A percentile compares a stretch with the other conserved stretches of the same genome.
Conservation (phyloP, 2,113 vertebrate genomes). For the Tretioscincus oriximinensis region DNA sequence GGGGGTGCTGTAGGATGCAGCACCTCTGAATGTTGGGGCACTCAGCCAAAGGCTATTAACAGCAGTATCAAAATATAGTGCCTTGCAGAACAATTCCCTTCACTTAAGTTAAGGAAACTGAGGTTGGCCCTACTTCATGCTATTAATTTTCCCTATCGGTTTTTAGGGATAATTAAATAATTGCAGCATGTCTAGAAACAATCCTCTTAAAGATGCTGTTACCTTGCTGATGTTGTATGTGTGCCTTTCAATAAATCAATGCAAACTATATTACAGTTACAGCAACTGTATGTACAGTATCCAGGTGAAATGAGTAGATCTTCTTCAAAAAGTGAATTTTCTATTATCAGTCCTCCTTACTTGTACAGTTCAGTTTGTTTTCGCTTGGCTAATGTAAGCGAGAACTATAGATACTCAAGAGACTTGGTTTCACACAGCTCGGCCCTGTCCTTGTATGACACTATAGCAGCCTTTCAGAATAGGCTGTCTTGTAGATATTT, state of each 20-base stretch:
- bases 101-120: slow-evolving; percentile 41
- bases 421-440: too few species aligned
- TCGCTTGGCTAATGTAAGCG: slow-evolving; percentile 2
- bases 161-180: slow-evolving; percentile 65
- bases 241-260: slow-evolving; percentile 63
- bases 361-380: slow-evolving; percentile 45
- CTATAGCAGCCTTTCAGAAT: too few species aligned
- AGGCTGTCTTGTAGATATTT: background rate
- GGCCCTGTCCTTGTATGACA: too few species aligned
- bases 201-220: slow-evolving; percentile 48
- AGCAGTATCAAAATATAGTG: slow-evolving; percentile 41
- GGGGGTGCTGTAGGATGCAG: slow-evolving; percentile 30
- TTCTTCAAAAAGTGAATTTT: slow-evolving; percentile 10
- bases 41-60: slow-evolving; percentile 59
- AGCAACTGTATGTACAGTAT: slow-evolving; percentile 35
- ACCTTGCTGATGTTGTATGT: slow-evolving; percentile 55
- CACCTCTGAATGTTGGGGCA: slow-evolving; percentile 57
- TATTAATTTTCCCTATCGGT: slow-evolving; percentile 56
- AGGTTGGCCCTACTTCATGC: slow-evolving; percentile 39
- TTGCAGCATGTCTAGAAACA: slow-evolving; percentile 54
- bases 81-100: slow-evolving; percentile 36
- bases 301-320: slow-evolving; percentile 39
- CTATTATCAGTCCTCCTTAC: background rate
- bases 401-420: background rate
- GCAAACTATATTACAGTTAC: slow-evolving; percentile 56